Conservation (phyloP, 2,797 vertebrate species). For the Tamandua tetradactyla region DNA sequence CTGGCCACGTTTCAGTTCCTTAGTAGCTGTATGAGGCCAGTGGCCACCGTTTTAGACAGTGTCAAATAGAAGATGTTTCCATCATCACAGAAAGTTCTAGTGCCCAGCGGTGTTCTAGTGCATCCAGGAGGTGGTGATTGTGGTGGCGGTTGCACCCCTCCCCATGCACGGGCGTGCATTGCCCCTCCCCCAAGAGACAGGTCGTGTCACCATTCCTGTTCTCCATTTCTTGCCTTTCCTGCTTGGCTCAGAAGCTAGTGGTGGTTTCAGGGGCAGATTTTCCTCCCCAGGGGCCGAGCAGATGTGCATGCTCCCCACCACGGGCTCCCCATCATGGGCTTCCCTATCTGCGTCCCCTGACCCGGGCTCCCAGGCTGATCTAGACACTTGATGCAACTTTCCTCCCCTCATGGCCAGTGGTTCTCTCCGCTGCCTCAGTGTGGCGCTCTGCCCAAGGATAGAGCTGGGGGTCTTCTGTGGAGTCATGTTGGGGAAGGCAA, state of each 20-base stretch:
- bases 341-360: too few relatives aligned
- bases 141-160: neutral
- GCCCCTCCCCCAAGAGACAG: neutral
- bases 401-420: neutral
- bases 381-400: neutral
- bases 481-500: neutral
- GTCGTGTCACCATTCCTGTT: fast-evolving
- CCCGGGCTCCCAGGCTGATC: neutral
- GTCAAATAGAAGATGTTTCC: neutral
- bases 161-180: fast-evolving
- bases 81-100: neutral
- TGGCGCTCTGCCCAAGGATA: neutral
- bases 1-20: neutral
- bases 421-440: neutral
- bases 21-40: neutral
- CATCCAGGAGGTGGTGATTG: neutral
- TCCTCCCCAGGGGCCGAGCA: too few relatives aligned
- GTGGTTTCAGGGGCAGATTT: neutral
- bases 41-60: neutral
- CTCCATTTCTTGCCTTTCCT: neutral
- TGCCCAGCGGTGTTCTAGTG: neutral
- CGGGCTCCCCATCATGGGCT: too few relatives aligned
- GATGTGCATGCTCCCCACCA: too few relatives aligned
- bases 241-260: neutral
- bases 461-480: neutral